These are phyloP conservation scores for Neodiprion pinetum DNA, from an alignment of 1,140 invertebrate species.

Conservation along the genomic window DNA sequence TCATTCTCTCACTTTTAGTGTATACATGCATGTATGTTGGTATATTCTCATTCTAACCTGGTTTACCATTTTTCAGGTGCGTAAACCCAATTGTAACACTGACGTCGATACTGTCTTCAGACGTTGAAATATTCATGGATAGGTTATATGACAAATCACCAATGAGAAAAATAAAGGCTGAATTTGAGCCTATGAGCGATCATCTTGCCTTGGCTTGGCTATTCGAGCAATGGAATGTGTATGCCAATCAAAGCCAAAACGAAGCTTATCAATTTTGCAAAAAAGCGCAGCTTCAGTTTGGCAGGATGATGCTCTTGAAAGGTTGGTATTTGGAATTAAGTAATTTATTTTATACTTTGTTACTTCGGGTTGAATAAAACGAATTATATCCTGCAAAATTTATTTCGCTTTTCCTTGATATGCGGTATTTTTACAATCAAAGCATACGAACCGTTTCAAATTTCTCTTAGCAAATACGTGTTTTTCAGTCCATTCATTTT, in stretches of 20 bases:
- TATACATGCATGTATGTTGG: neutral
- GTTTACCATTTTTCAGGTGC: conserved; percentile 48
- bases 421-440: neutral
- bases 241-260: conserved; percentile 31
- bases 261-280: conserved; percentile 49
- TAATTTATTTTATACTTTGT: too few relatives aligned
- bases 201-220: conserved; percentile 63
- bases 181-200: conserved; percentile 63
- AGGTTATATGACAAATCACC: conserved; percentile 39
- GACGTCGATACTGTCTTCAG: conserved; percentile 41
- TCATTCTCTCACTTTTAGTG: conserved; percentile 2
- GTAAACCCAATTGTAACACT: conserved; percentile 54
- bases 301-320: conserved; percentile 54
- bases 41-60: neutral
- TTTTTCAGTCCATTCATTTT: conserved; percentile 8
- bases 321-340: conserved; percentile 45
- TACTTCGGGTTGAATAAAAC: too few relatives aligned
- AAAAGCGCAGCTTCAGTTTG: conserved; percentile 48
- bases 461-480: conserved; percentile 13
- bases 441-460: conserved; percentile 5
- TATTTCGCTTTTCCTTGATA: neutral
- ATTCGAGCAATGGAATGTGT: conserved; percentile 55
- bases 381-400: too few relatives aligned
- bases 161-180: conserved; percentile 59
- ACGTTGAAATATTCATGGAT: conserved; percentile 43